Conservation (phyloP, 2,888 invertebrate genomes). For the Branchellion lobata region DNA sequence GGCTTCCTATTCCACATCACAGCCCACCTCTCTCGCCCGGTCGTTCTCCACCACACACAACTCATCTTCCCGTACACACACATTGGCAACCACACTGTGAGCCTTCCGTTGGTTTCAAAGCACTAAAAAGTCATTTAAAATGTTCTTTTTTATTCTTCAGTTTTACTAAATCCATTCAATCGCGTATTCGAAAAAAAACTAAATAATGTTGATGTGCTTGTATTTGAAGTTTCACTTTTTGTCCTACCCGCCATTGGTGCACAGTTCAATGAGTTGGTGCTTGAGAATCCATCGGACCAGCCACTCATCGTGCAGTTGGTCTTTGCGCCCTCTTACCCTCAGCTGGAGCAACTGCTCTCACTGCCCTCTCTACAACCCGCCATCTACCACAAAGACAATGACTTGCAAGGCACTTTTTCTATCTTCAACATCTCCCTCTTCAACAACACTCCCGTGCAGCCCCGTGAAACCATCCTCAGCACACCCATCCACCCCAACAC, state of each 20-base stretch:
- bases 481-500: constrained; percentile 65
- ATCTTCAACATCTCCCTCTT: background rate
- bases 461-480: constrained; percentile 61
- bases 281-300: constrained; percentile 73
- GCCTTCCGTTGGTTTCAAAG: too few species aligned
- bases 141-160: too few species aligned
- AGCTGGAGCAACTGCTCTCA: constrained; percentile 65
- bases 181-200: too few species aligned
- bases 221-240: background rate
- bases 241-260: constrained; percentile 21
- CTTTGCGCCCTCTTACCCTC: constrained; percentile 73
- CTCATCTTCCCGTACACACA: constrained; percentile 74
- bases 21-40: constrained; percentile 73
- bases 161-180: too few species aligned
- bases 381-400: constrained; percentile 6
- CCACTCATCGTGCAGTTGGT: constrained; percentile 74
- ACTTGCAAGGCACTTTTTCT: background rate
- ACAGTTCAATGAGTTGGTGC: constrained; percentile 68
- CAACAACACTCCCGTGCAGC: constrained; percentile 49
- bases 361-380: background rate
- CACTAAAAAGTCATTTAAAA: too few species aligned
- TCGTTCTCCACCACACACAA: constrained; percentile 61
- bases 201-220: too few species aligned
- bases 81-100: constrained; percentile 70
- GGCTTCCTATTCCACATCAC: constrained; percentile 71